These are phyloP conservation scores for Urophycis tenuis DNA, from an alignment of 2,797 vertebrate genomes.

Conservation along the genomic window DNA sequence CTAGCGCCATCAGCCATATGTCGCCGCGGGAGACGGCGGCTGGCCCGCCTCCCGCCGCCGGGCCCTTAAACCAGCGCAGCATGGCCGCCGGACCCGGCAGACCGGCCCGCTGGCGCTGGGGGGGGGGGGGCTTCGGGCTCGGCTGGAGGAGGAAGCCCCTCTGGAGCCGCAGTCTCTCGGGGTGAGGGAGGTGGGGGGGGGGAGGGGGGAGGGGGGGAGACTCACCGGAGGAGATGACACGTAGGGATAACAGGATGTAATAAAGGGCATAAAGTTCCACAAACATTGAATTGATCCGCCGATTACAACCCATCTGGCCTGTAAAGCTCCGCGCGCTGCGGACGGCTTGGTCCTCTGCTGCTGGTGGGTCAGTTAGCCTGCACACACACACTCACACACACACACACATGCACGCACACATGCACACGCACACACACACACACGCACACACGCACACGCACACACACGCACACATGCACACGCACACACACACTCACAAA, in stretches of 20 bases:
- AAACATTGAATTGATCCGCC: constrained; percentile 97
- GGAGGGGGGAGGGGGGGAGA: constrained; percentile 66
- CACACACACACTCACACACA: background rate
- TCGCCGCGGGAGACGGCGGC: background rate
- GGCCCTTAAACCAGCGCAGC: constrained; percentile 53
- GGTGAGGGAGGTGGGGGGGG: constrained; percentile 33
- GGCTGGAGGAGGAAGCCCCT: background rate
- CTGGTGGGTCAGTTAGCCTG: constrained; percentile 31
- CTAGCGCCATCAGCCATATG: background rate
- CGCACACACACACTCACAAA: too few relatives aligned
- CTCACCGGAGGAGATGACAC: constrained; percentile 71
- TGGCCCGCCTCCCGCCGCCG: constrained; percentile 22
- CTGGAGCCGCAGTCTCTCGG: constrained; percentile 62
- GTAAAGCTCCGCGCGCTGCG: constrained; percentile 99
- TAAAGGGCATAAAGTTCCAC: constrained; percentile 90
- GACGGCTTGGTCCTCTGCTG: constrained; percentile 49
- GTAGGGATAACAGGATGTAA: constrained; percentile 92
- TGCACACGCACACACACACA: background rate
- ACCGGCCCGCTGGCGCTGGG: constrained; percentile 33
- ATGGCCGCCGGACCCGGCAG: constrained; percentile 42
- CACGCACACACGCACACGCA: background rate
- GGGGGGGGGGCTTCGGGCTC: background rate
- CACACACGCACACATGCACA: too few relatives aligned
- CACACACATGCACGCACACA: too few relatives aligned
- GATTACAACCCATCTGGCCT: constrained; percentile 98